Evolutionary conservation across 2,113 vertebrate genomes (phyloP).

Genomic region (Colinus virginianus): DNA sequence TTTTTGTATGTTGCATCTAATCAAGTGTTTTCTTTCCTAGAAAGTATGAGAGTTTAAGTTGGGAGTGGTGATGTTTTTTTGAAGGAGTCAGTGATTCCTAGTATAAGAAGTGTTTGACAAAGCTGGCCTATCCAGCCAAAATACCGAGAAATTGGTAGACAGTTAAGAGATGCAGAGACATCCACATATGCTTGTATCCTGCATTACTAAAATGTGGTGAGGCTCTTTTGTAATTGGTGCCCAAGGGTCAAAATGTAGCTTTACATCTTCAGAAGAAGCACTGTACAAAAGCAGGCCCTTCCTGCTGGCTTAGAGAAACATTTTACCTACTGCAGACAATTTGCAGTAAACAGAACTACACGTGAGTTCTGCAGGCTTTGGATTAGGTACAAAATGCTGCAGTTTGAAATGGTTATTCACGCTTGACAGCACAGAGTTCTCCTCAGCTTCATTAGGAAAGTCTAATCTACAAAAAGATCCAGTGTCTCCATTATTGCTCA

Average conservation of each 20-base stretch:
- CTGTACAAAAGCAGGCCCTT: not conserved
- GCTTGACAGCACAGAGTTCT: not conserved
- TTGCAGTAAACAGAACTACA: not conserved
- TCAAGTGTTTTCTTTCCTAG: not conserved
- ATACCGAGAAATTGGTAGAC: not conserved
- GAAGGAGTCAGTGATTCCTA: not conserved
- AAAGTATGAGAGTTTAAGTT: not conserved
- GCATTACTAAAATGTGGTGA: rapidly evolving
- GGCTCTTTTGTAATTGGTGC: not conserved
- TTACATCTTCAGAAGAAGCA: not conserved
- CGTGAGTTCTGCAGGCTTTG: not conserved
- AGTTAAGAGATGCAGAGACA: not conserved
- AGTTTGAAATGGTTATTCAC: rapidly evolving
- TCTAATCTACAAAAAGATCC: not conserved
- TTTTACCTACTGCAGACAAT: not conserved
- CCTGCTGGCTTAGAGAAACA: not conserved
- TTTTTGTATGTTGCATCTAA: not conserved
- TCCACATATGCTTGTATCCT: not conserved
- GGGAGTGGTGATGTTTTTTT: not conserved
- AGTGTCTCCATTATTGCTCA: not conserved
- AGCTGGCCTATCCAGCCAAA: not conserved
- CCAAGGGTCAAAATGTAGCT: rapidly evolving
- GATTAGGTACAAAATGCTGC: not conserved
- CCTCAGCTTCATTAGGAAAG: not conserved
- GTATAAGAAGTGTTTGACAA: not conserved